Evolutionary conservation across 2,113 vertebrate genomes (phyloP).

Genomic region (Eubucco bourcierii): DNA sequence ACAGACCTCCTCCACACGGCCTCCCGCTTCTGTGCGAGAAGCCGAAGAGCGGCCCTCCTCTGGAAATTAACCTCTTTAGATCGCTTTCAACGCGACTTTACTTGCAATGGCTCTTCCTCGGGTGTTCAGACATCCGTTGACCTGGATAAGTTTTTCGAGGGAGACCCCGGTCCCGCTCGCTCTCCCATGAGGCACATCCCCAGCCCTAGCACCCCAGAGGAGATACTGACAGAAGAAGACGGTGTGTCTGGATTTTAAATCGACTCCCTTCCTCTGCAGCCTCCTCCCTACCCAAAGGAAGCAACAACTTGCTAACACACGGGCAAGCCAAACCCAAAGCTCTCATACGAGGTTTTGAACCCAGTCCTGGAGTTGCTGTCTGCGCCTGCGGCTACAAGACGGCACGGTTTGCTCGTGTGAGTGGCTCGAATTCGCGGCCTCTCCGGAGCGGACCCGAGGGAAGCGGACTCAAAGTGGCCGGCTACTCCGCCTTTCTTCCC

Average conservation of each 20-base stretch:
- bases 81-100: neutral
- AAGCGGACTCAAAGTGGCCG: neutral
- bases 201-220: neutral
- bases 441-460: neutral
- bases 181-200: neutral
- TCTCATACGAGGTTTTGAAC: neutral
- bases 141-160: neutral
- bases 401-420: neutral
- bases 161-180: neutral
- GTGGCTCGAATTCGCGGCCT: neutral
- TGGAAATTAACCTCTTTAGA: conserved; percentile 39
- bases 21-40: neutral
- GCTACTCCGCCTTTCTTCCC: neutral
- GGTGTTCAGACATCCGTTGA: neutral
- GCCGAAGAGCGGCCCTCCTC: neutral
- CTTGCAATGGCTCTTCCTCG: neutral
- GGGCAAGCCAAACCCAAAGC: neutral
- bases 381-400: neutral
- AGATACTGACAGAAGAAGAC: neutral
- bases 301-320: neutral
- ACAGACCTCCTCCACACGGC: neutral
- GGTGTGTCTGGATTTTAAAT: neutral
- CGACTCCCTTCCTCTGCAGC: neutral
- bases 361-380: neutral
- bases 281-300: neutral